Conservation (phyloP, 2,797 vertebrate genomes). For the Crypturellus tataupa region DNA sequence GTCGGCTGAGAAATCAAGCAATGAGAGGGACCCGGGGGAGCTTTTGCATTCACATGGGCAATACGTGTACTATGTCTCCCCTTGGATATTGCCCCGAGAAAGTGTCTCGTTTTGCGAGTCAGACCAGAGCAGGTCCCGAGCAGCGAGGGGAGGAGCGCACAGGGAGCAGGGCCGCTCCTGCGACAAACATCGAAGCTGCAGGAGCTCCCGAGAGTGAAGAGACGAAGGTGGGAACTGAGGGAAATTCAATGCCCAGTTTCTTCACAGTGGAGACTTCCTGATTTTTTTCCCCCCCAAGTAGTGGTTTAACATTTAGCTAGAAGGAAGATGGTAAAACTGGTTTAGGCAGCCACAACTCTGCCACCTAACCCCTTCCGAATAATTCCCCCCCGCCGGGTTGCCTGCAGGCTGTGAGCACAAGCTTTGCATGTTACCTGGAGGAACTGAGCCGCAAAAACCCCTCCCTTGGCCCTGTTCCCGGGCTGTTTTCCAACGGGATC, state of each 20-base stretch:
- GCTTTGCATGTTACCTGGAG: neutral
- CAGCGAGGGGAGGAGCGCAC: neutral
- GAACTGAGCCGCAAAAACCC: neutral
- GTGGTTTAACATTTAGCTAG: neutral
- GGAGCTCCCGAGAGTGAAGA: conserved; percentile 44
- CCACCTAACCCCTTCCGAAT: neutral
- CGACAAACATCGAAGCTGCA: neutral
- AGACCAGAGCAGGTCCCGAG: neutral
- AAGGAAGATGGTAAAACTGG: conserved; percentile 39
- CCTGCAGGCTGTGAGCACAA: neutral
- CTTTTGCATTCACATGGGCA: neutral
- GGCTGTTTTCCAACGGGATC: conserved; percentile 54
- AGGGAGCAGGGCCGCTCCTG: neutral
- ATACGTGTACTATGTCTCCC: neutral
- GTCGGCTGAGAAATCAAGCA: conserved; percentile 2
- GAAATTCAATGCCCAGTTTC: conserved; percentile 19
- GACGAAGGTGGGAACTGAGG: conserved; percentile 28
- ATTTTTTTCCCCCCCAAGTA: neutral
- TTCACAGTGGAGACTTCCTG: neutral
- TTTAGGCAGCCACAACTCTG: conserved; percentile 40
- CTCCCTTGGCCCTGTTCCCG: neutral
- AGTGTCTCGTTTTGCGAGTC: conserved; percentile 2
- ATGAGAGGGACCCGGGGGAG: conserved; percentile 14
- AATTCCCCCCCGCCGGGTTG: neutral
- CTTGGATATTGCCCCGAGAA: conserved; percentile 38